Percentiles rank a stretch among this genome's conserved stretches.
Evolutionary conservation across 2,888 invertebrate genomes (phyloP).

Genomic region (Heteromurus nitidus): DNA sequence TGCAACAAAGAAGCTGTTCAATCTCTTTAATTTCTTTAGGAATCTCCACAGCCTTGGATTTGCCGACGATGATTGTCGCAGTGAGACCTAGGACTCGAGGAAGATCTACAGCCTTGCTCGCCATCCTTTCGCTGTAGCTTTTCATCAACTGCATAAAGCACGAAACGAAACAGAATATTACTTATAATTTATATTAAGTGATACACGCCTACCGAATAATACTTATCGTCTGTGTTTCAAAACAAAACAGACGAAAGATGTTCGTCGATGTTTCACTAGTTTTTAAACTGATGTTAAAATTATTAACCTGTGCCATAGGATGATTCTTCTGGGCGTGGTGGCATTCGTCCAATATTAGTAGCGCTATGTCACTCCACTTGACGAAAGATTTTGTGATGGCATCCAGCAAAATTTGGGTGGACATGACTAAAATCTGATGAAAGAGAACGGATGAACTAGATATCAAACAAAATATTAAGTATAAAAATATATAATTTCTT

Average conservation of each 20-base stretch:
- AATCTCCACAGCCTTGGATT: background rate
- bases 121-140: slow-evolving; percentile 83
- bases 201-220: too few species aligned
- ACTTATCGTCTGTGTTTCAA: too few species aligned
- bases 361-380: slow-evolving; percentile 79
- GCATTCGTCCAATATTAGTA: slow-evolving; percentile 96
- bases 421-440: slow-evolving; percentile 86
- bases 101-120: slow-evolving; percentile 84
- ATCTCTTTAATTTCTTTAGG: slow-evolving; percentile 77
- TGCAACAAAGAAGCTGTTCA: slow-evolving; percentile 85
- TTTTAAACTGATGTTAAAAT: too few species aligned
- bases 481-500: too few species aligned
- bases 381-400: slow-evolving; percentile 80
- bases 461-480: too few species aligned
- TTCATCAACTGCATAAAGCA: slow-evolving; percentile 79
- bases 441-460: too few species aligned
- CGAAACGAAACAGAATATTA: too few species aligned
- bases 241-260: too few species aligned
- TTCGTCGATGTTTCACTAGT: too few species aligned
- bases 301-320: slow-evolving; percentile 87
- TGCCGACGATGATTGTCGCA: slow-evolving; percentile 87
- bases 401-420: slow-evolving; percentile 86
- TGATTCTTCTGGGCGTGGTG: slow-evolving; percentile 90
- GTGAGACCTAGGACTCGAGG: slow-evolving; percentile 89
- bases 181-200: too few species aligned